phyloP scores from a whole-genome alignment of 1,140 invertebrate genomes.

The Drosophila paulistorum region DNA sequence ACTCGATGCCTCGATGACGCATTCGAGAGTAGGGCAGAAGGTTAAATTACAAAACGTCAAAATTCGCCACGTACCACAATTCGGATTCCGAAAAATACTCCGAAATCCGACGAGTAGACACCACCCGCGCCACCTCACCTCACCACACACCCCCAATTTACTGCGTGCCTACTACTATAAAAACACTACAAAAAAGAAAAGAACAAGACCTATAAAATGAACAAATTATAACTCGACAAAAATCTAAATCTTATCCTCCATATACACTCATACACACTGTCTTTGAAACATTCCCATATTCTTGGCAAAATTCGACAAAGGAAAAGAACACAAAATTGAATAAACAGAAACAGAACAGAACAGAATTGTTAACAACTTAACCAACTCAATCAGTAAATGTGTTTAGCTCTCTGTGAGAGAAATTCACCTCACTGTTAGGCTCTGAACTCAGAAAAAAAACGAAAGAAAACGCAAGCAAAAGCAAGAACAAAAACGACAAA shows the following conservation, averaged over 20 bases:
- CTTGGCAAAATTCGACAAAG: background rate
- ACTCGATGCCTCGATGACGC: constrained; percentile 66
- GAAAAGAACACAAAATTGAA: background rate
- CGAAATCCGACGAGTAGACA: constrained; percentile 1
- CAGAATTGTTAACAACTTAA: constrained; percentile 33
- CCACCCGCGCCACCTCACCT: background rate
- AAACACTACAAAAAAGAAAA: constrained; percentile 18
- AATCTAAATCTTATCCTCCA: background rate
- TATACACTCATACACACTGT: background rate
- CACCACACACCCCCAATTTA: constrained; percentile 1
- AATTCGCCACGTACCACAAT: constrained; percentile 55
- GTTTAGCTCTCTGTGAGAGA: constrained; percentile 40
- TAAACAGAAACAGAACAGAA: constrained; percentile 11
- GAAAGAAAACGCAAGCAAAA: background rate
- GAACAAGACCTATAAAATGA: constrained; percentile 31
- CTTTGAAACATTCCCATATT: background rate
- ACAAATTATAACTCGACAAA: background rate
- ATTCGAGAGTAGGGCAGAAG: constrained; percentile 81
- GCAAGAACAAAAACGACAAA: constrained; percentile 33
- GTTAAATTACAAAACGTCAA: constrained; percentile 77
- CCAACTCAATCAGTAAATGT: constrained; percentile 55
- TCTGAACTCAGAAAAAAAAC: background rate
- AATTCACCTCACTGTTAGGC: constrained; percentile 48
- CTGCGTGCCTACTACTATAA: constrained; percentile 1
- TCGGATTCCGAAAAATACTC: constrained; percentile 40